Evolutionary conservation across 1,140 invertebrate species (phyloP).

Genomic region (Myzus persicae): DNA sequence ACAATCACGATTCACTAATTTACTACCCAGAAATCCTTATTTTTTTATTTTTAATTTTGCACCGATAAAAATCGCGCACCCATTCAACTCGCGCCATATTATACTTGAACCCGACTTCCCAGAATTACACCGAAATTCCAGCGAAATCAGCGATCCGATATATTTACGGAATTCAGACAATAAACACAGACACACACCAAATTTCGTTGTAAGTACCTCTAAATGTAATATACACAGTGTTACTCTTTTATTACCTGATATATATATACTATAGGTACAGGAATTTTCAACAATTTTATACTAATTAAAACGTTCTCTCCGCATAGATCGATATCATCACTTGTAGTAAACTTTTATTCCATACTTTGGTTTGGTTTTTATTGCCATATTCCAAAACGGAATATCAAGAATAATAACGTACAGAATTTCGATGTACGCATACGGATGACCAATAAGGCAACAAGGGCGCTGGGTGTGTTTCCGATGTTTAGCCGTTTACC

Average conservation of each 20-base stretch:
- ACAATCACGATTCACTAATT: neutral
- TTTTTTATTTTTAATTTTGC: neutral
- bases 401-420: too few relatives aligned
- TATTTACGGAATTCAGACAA: neutral
- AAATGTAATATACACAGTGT: neutral
- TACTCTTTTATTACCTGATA: neutral
- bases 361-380: neutral
- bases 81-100: neutral
- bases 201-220: neutral
- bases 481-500: neutral
- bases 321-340: neutral
- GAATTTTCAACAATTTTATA: neutral
- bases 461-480: neutral
- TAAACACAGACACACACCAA: neutral
- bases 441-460: too few relatives aligned
- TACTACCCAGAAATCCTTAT: neutral
- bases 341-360: too few relatives aligned
- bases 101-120: neutral
- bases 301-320: neutral
- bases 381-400: neutral
- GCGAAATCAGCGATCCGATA: neutral
- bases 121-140: neutral
- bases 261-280: neutral
- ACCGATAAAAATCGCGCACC: neutral
- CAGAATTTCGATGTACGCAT: too few relatives aligned